Evolutionary conservation across 2,797 vertebrate genomes (phyloP), one percentile per base, ranked within the genome.

Genomic region (Chelidonichthys spinosus): DNA sequence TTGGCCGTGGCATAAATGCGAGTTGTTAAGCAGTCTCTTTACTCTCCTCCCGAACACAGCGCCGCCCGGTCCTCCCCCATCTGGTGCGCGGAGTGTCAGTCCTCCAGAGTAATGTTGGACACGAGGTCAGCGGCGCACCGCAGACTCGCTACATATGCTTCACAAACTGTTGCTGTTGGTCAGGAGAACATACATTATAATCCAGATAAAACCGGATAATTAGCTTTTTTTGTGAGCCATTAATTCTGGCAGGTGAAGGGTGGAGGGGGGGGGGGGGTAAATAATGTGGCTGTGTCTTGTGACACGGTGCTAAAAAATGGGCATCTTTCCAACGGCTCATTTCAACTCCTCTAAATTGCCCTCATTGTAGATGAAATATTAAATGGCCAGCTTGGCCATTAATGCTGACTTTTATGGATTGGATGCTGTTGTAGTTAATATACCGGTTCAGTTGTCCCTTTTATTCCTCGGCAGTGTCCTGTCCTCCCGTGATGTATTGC

Each of bases 191-290:
- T 87, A 81, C 87, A 90, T 91, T 91, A 90, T 90, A 92, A 92
- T 93, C 89, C 90, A 91, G 90, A 94, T 95, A 92, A 94, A 88
- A 88, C 74, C 50, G 82, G 85, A 91, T 93, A 94, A 95, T 94
- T 93, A 92, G 84, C 61, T 90, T 92, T 90, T 25, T 93, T 93
- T 90, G 89, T 82, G 87, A 89, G 85, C 76, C 89, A 93, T 94
- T 94, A 87, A 92, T 93, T 94, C 78, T 88, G 85, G 86, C 92
- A 93, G 92, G 89, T 91, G 85, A 90, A 82, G 72, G 82, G 83
- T 84, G 67, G 47, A 71, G 66, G 53, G 25, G 25, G 25, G 25
- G 37, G 82, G 79, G 70, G 76, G 79, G 82, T 91, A 91, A 93
- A 92, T 92, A 92, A 94, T 91, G 87, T 73, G 81, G 69, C 78